Conservation (phyloP, 2,888 invertebrate species). For the Himalopsyche anomala region DNA sequence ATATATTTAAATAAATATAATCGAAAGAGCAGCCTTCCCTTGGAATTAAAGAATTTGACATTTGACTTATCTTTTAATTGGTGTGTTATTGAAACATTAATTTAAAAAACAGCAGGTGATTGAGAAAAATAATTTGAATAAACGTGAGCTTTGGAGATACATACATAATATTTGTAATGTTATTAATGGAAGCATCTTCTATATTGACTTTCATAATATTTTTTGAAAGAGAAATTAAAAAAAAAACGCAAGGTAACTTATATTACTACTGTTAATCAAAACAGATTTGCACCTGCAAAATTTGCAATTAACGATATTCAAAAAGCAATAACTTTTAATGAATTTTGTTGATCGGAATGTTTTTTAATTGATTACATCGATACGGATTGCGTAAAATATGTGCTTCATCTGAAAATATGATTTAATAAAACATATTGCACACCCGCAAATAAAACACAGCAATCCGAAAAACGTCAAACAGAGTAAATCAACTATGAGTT, state of each 20-base stretch:
- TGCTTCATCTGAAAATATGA: too few relatives aligned
- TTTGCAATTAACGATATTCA: too few relatives aligned
- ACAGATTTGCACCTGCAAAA: too few relatives aligned
- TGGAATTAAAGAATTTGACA: conserved; percentile 40
- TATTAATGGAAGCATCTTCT: conserved; percentile 10
- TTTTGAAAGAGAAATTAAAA: neutral
- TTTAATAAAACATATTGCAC: too few relatives aligned
- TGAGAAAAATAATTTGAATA: conserved; percentile 38
- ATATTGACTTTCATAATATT: conserved; percentile 38
- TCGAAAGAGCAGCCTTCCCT: conserved; percentile 14
- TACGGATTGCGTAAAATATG: too few relatives aligned
- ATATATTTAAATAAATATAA: neutral
- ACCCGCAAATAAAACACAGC: too few relatives aligned
- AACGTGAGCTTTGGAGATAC: neutral
- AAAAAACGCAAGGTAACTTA: neutral
- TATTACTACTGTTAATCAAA: neutral
- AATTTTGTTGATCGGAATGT: too few relatives aligned
- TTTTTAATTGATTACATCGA: too few relatives aligned
- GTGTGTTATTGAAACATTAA: conserved; percentile 38
- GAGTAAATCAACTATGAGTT: too few relatives aligned
- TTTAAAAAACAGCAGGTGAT: conserved; percentile 40
- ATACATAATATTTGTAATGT: conserved; percentile 22
- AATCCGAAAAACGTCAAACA: too few relatives aligned
- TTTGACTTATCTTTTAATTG: conserved; percentile 43
- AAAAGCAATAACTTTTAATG: too few relatives aligned